Evolutionary conservation across 2,797 vertebrate species (phyloP), one percentile per base, ranked within the genome.

Genomic region (Darevskia mixta): DNA sequence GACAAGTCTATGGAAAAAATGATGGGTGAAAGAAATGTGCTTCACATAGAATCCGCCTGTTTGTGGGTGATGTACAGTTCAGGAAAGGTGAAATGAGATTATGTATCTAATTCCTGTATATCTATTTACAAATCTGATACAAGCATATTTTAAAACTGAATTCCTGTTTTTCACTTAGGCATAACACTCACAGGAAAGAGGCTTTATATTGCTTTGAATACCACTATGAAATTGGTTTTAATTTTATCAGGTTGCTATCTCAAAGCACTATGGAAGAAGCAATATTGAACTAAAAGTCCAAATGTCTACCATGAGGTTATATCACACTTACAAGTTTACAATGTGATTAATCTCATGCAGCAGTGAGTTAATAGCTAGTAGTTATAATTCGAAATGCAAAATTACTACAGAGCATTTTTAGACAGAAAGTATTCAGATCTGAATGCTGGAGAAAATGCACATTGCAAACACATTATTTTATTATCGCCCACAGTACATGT

Each of bases 391-490:
- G 20, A 72, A 75, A 69, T 32, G 32, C 29, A 43, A 58, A 83
- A 61, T 79, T 71, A 49, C 18, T 67, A 27, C 29, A 79, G 13
- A n/a, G 6, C 18, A 58, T 25, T 88, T 78, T 76, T 41, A 17
- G 17, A 32, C 61, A 25, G 29, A 64, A 17, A n/a, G n/a, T 10
- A 66, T 73, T 55, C 17, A 61, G 4, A 35, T n/a, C 20, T 25
- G n/a, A 15, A 73, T 75, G 29, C 49, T 87, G 0, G 23, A 75
- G 66, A 75, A 45, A 72, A 64, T 49, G 25, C 32, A 18, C 23
- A 11, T 8, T 0, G 4, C n/a, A 49, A 66, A 2, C 49, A 45
- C 0, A 0, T 3, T 41, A n/a, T 71, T 72, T 35, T 27, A 25
- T n/a, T 25, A 20, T n/a, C 41, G 1, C 55, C 25, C 27, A 25